Evolutionary conservation across 2,113 vertebrate species (phyloP).

Genomic region (Actenoides lindsayi): DNA sequence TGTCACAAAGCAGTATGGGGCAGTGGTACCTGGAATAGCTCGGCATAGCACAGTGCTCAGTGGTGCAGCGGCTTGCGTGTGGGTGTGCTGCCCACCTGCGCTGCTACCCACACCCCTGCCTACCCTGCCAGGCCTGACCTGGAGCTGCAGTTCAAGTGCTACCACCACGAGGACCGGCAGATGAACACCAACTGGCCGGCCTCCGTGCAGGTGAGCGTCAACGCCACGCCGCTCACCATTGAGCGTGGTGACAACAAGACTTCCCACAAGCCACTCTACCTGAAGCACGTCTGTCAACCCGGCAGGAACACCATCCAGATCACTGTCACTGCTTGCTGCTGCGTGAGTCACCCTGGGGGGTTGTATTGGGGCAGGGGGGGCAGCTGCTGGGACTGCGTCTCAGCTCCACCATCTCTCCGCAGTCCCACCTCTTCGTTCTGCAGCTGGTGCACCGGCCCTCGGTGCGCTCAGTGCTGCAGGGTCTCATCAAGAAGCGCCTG

Average conservation of each 20-base stretch:
- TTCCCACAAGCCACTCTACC: slow-evolving; percentile 93
- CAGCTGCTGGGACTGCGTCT: fast-evolving
- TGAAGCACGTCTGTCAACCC: slow-evolving; percentile 94
- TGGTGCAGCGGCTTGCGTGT: fast-evolving
- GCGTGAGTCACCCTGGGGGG: slow-evolving; percentile 76
- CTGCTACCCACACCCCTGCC: background rate
- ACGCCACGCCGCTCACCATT: slow-evolving; percentile 90
- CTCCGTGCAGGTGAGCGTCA: slow-evolving; percentile 95
- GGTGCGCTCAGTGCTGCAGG: slow-evolving; percentile 92
- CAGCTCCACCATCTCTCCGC: background rate
- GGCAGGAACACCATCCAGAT: slow-evolving; percentile 97
- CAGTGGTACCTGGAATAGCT: fast-evolving
- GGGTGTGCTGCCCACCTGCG: background rate
- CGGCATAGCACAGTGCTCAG: background rate
- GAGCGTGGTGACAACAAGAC: slow-evolving; percentile 96
- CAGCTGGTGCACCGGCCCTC: slow-evolving; percentile 95
- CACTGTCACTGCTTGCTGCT: slow-evolving; percentile 95
- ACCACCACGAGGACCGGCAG: slow-evolving; percentile 95
- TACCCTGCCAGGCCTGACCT: slow-evolving; percentile 85
- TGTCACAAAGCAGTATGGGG: no score
- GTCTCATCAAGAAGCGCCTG: slow-evolving; percentile 94
- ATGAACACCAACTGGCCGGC: slow-evolving; percentile 98
- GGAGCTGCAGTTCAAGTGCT: slow-evolving; percentile 97
- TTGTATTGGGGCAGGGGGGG: fast-evolving
- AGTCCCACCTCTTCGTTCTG: slow-evolving; percentile 97